Evolutionary conservation across 2,113 vertebrate species (phyloP).

Genomic region (Jacana jacana): DNA sequence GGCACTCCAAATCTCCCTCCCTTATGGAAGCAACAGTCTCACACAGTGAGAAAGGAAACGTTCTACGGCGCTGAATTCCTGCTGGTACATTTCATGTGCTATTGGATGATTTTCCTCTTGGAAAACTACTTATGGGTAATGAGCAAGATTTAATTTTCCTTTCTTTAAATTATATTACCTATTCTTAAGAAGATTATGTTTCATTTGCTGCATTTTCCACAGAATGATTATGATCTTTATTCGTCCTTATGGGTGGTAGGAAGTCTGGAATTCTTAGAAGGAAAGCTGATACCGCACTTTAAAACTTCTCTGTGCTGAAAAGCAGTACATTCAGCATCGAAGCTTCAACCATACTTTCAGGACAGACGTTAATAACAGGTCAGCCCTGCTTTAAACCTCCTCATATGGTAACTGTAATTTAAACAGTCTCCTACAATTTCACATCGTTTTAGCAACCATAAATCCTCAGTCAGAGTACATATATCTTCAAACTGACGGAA

Average conservation of each 20-base stretch:
- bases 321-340: neutral
- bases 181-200: neutral
- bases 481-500: neutral
- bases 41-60: neutral
- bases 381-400: neutral
- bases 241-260: slow-evolving; percentile 13
- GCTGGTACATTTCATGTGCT: neutral
- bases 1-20: neutral
- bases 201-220: neutral
- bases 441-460: neutral
- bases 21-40: neutral
- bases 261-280: slow-evolving; percentile 14
- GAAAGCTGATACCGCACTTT: slow-evolving; percentile 23
- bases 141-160: neutral
- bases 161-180: neutral
- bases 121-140: neutral
- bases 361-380: neutral
- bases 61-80: neutral
- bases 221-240: neutral
- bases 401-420: neutral
- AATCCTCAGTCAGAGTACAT: neutral
- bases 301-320: neutral
- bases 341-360: too few relatives aligned
- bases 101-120: neutral
- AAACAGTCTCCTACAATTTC: slow-evolving; percentile 13